Conservation (phyloP, 2,797 vertebrate species). For the Cyprinodon diabolis region DNA sequence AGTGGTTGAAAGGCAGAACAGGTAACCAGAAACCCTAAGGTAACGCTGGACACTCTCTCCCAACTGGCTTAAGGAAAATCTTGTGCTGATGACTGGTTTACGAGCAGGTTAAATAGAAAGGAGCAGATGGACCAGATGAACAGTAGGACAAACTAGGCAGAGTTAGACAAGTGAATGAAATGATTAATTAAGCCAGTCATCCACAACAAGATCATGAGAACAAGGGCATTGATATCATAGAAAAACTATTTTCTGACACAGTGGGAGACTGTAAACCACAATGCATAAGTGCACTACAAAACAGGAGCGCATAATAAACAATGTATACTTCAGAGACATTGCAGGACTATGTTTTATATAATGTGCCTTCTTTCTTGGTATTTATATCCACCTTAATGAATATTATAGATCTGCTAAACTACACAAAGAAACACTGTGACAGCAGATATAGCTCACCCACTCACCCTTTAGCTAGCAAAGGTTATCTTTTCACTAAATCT, state of each 20-base stretch:
- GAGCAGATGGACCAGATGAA: too few species aligned
- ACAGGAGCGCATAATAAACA: background rate
- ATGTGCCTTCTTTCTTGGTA: background rate
- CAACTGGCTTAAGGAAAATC: too few species aligned
- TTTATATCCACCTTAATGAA: background rate
- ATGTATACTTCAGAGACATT: background rate
- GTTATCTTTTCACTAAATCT: slow-evolving; percentile 5
- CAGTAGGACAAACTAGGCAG: too few species aligned
- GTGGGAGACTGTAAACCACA: background rate
- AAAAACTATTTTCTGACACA: background rate
- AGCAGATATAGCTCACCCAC: background rate
- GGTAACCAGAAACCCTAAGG: too few species aligned
- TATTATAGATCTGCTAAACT: background rate
- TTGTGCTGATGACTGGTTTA: too few species aligned
- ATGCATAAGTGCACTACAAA: background rate
- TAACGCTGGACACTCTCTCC: too few species aligned
- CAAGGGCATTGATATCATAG: background rate
- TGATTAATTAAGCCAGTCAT: too few species aligned
- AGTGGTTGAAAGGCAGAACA: too few species aligned
- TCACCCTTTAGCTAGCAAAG: background rate
- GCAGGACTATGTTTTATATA: background rate
- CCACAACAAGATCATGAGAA: too few species aligned
- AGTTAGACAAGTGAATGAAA: too few species aligned
- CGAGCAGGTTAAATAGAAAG: too few species aligned
- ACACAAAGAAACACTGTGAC: background rate